A percentile compares a stretch with the other conserved stretches of the same genome.
phyloP scores from a whole-genome alignment of 2,888 invertebrate species.

The Phoronis australis region DNA sequence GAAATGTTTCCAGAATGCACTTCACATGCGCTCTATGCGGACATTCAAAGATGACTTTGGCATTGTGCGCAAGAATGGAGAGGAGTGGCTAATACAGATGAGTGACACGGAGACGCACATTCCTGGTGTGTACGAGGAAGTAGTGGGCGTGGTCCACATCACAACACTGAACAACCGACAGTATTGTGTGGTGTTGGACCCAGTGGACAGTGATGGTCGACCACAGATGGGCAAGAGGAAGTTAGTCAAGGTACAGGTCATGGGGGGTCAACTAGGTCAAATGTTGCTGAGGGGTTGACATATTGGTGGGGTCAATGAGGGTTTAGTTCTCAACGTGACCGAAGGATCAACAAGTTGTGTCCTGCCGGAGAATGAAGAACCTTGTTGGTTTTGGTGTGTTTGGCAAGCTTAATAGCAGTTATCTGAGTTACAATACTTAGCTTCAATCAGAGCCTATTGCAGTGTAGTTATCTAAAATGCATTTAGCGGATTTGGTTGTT shows the following conservation, averaged over 20 bases:
- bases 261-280: too few relatives aligned
- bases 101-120: conserved; percentile 56
- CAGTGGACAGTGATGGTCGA: conserved; percentile 46
- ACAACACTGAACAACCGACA: conserved; percentile 55
- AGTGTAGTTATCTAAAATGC: neutral
- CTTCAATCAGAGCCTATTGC: too few relatives aligned
- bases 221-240: conserved; percentile 55
- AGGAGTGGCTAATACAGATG: conserved; percentile 56
- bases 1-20: conserved; percentile 55
- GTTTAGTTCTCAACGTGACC: too few relatives aligned
- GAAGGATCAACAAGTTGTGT: too few relatives aligned
- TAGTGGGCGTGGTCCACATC: conserved; percentile 53
- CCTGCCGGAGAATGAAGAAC: too few relatives aligned
- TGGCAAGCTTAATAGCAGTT: too few relatives aligned
- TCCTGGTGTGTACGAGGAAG: conserved; percentile 56
- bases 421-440: too few relatives aligned
- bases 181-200: conserved; percentile 56
- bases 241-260: conserved; percentile 54
- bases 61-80: conserved; percentile 54
- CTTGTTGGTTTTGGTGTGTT: too few relatives aligned
- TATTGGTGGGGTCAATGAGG: too few relatives aligned
- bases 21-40: conserved; percentile 52
- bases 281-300: too few relatives aligned
- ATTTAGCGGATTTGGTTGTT: too few relatives aligned
- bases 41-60: conserved; percentile 55